Base-by-base conservation (phyloP, 2,797 vertebrate genomes). In the Cossypha niveicapilla region DNA sequence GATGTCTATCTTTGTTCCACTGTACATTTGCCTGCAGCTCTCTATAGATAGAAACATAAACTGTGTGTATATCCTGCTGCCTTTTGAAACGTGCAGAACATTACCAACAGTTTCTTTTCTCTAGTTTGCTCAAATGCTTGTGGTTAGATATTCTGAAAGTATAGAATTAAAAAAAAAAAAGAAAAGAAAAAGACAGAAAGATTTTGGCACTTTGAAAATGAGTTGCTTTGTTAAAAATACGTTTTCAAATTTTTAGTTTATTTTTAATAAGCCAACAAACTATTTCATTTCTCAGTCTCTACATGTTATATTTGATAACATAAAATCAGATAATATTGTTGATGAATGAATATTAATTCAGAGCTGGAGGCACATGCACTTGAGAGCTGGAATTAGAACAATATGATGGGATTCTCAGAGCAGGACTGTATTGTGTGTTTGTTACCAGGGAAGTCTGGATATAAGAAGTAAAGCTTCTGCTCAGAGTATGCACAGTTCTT, bases 1-100 rank as follows among this genome's bases (percentile, higher is more conserved):
- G 96, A 94, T 96, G 94, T 75, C 35, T 96, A 97, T 97, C 96
- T 97, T 94, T 95, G 97, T 98, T 98, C 97, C 97, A 97, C 91
- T 96, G 91, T 94, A 95, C 87, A 71, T 94, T 94, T 97, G 97
- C 96, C 96, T 97, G 88, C 96, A 93, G 96, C 51, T 92, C 93
- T 93, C 91, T 95, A 98, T 97, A 97, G 94, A 97, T 96, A 96
- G 97, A 93, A 96, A 95, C 95, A 72, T 94, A 95, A 98, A 96
- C 96, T 92, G 90, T 39, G 7, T 80, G 57, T 94, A 90, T 96
- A 96, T 96, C 96, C 96, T 94, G 93, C 97, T 92, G 94, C 62
- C 94, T 96, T 94, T 95, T 92, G 95, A 97, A 97, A 97, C 83
- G 42, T 92, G 94, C 96, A 96, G 96, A 95, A 97, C 96, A 97